Base-by-base conservation (phyloP, 1,140 invertebrate species). In the Pseudoatta argentina region DNA sequence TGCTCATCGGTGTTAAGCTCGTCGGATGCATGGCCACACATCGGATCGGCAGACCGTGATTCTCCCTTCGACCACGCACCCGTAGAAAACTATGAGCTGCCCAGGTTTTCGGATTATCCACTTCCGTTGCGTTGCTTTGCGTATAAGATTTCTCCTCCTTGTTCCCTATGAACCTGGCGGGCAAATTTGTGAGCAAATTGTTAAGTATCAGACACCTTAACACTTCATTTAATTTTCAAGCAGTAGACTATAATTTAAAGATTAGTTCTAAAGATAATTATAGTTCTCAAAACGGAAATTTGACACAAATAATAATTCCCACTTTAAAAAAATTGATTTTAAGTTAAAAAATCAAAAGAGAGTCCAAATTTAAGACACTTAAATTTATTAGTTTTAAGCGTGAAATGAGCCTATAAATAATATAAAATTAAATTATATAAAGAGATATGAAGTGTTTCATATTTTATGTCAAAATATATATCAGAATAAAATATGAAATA, bases 11-110 rank as follows among this genome's bases (percentile, higher is more conserved):
- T 59, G 96, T 95, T n/a, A 96, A 94, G 93, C 98, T 98, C 3
- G 98, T 97, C 71, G 98, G 97, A 93, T 98, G 98, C 57, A 97
- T 95, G 24, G 98, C 97, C 16, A 98, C 96, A 93, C 98, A 98
- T 83, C 97, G 96, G 83, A 98, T 96, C 77, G 96, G 96, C 71
- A 97, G 96, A 63, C 97, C 97, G 93, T 98, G 97, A 76, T 97
- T 96, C 24, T 97, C 97, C 91, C 98, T 97, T 71, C 96, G 96
- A 73, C 98, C 97, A 0, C 96, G 96, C 86, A 98, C 95, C 92
- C 97, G 97, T n/a, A 98, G 95, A 16, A 97, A 96, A 12, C 98
- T 98, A 51, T 97, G 96, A 1, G 98, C 97, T n/a, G 97, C 96
- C 97, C 97, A 98, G 30, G 98, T 98, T 88, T 97, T 96, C 3